A percentile compares a stretch with the other conserved stretches of the same genome.
These are phyloP conservation scores for Drosophila athabasca DNA, from an alignment of 1,140 invertebrate species.

Conservation along the genomic window DNA sequence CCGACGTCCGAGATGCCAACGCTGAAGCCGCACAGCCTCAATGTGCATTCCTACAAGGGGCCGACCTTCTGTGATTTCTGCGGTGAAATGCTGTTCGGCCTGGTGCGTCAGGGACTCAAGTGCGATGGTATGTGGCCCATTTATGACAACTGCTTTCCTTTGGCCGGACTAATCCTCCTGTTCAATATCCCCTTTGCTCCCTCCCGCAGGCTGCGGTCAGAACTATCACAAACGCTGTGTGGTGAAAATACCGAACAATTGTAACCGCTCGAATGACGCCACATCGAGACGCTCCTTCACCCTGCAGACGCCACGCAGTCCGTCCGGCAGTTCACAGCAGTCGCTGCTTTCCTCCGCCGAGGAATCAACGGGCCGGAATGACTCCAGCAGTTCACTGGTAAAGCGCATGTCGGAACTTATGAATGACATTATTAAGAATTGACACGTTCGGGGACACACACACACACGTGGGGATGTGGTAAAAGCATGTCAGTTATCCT, in stretches of 20 bases:
- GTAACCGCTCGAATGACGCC: slow-evolving; percentile 84
- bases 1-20: slow-evolving; percentile 88
- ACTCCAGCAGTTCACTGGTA: slow-evolving; percentile 85
- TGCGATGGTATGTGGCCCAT: slow-evolving; percentile 92
- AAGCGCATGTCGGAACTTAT: slow-evolving; percentile 84
- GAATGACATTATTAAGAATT: slow-evolving; percentile 83
- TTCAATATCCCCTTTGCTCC: background rate
- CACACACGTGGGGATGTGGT: no score
- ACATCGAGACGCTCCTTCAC: slow-evolving; percentile 84
- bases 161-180: slow-evolving; percentile 11
- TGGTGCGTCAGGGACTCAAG: slow-evolving; percentile 98
- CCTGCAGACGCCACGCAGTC: slow-evolving; percentile 88
- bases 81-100: slow-evolving; percentile 99
- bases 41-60: slow-evolving; percentile 98
- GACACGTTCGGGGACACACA: slow-evolving; percentile 7
- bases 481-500: background rate
- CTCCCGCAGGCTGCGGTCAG: slow-evolving; percentile 92
- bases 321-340: slow-evolving; percentile 86
- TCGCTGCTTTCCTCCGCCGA: slow-evolving; percentile 80
- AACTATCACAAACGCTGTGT: slow-evolving; percentile 99
- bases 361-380: slow-evolving; percentile 77
- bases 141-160: background rate
- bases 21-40: slow-evolving; percentile 94
- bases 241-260: slow-evolving; percentile 99
- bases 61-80: slow-evolving; percentile 99